Conservation (phyloP, 2,113 vertebrate genomes). For the Toxostoma redivivum region DNA sequence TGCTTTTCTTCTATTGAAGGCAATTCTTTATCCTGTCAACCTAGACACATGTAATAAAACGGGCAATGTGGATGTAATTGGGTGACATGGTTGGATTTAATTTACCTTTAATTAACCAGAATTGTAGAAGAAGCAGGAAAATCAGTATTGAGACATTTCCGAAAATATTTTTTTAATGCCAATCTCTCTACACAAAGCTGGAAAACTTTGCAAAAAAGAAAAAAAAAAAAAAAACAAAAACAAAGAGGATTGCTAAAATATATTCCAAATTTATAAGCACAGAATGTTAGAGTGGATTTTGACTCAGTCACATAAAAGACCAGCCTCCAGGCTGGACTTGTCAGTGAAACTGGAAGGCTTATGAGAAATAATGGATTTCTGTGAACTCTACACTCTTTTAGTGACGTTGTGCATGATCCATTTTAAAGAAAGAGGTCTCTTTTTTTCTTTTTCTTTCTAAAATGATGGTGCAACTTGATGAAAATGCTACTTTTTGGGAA, state of each 20-base stretch:
- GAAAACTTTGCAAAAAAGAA: background rate
- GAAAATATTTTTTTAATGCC: background rate
- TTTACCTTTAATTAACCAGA: slow-evolving; percentile 63
- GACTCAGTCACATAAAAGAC: background rate
- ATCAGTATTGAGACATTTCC: background rate
- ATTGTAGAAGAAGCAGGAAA: slow-evolving; percentile 14
- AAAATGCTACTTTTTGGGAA: background rate
- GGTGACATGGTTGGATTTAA: slow-evolving; percentile 54
- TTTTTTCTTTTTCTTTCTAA: background rate
- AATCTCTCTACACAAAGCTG: background rate
- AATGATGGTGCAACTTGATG: background rate
- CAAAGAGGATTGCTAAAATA: background rate
- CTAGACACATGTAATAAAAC: slow-evolving; percentile 59
- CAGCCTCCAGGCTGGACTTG: background rate
- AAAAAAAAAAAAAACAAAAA: background rate
- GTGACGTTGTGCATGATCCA: rapidly evolving
- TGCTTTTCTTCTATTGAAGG: slow-evolving; percentile 58
- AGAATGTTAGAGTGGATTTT: background rate
- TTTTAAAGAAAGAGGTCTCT: background rate
- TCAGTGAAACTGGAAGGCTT: background rate
- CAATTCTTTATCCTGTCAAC: slow-evolving; percentile 69
- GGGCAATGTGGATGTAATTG: slow-evolving; percentile 52
- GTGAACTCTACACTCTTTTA: background rate
- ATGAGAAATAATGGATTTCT: background rate
- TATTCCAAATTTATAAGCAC: background rate